Conservation (phyloP, 2,888 invertebrate genomes). For the Archips crataeganus region DNA sequence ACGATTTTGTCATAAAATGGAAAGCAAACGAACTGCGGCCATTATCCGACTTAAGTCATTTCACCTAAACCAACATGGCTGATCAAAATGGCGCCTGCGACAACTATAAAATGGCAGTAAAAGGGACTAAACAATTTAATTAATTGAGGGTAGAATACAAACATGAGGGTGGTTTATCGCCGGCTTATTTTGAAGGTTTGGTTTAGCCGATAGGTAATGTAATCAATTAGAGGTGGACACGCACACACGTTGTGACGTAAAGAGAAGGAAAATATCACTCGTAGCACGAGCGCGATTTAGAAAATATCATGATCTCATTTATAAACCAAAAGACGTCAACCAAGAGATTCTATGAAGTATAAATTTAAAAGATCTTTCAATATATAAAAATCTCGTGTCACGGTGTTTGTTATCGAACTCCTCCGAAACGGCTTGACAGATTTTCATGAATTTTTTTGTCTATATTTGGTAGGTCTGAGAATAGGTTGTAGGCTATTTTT, state of each 20-base stretch:
- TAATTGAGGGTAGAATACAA: constrained; percentile 30
- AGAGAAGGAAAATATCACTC: not conserved
- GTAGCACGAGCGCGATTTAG: no score
- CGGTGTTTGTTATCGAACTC: no score
- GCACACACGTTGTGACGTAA: not conserved
- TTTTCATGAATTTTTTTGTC: no score
- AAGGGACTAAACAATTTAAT: constrained; percentile 40
- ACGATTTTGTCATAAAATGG: constrained; percentile 10
- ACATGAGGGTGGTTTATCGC: constrained; percentile 13
- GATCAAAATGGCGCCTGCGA: constrained; percentile 32
- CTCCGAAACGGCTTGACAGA: no score
- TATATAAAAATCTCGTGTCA: no score
- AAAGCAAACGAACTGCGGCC: not conserved
- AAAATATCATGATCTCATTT: no score
- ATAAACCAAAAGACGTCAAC: no score
- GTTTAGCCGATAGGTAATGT: constrained; percentile 8
- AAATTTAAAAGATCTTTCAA: no score
- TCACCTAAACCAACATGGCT: constrained; percentile 32
- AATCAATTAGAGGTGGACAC: constrained; percentile 8
- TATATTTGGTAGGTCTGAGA: no score
- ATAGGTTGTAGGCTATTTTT: no score
- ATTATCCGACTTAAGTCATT: constrained; percentile 8
- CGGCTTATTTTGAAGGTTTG: not conserved
- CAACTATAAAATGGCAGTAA: constrained; percentile 37
- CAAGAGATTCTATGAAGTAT: no score